Conservation (phyloP, 2,113 vertebrate genomes). For the Ophthalmolycus amberensis region DNA sequence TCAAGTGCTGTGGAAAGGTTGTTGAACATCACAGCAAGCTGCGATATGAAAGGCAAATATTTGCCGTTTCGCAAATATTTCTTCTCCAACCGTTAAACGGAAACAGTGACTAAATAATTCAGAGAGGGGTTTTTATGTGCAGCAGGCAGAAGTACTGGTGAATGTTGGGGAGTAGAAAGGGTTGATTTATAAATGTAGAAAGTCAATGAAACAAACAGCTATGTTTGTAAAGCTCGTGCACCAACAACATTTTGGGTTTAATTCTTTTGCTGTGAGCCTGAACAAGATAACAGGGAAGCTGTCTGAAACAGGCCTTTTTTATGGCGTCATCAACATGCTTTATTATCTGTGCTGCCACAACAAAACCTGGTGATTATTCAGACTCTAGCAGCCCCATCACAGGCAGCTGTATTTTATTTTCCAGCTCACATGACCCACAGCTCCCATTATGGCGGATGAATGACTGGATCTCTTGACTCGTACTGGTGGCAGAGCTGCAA, state of each 20-base stretch:
- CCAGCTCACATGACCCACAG: constrained; percentile 60
- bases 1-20: constrained; percentile 23
- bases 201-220: constrained; percentile 49
- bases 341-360: constrained; percentile 69
- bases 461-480: constrained; percentile 53
- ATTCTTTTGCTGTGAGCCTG: constrained; percentile 37
- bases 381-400: constrained; percentile 64
- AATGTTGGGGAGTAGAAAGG: constrained; percentile 37
- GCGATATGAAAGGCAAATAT: constrained; percentile 38
- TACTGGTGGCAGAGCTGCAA: constrained; percentile 44
- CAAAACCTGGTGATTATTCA: constrained; percentile 72
- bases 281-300: constrained; percentile 46
- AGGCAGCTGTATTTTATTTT: constrained; percentile 62
- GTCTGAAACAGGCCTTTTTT: constrained; percentile 58
- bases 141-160: constrained; percentile 9
- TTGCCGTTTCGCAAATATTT: constrained; percentile 33
- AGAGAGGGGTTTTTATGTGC: constrained; percentile 23
- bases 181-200: constrained; percentile 45
- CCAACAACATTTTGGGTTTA: constrained; percentile 40
- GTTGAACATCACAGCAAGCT: constrained; percentile 14
- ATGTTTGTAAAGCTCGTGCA: constrained; percentile 48
- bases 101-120: constrained; percentile 44
- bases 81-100: constrained; percentile 27
- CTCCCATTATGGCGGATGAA: constrained; percentile 69
- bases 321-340: constrained; percentile 62